Base-by-base conservation (phyloP, 1,140 invertebrate species). In the Thaumetopoea pityocampa region DNA sequence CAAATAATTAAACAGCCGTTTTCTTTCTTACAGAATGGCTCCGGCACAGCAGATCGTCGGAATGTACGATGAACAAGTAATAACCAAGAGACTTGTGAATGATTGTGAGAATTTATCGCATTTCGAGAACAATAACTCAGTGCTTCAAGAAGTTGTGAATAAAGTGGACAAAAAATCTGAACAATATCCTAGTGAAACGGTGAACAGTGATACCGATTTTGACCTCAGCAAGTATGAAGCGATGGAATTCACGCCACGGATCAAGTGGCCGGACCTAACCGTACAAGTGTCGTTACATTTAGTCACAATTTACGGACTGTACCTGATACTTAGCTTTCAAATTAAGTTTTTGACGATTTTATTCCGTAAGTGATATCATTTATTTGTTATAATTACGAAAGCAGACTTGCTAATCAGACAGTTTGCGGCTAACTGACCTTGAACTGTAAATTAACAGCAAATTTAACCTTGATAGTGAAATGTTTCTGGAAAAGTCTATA, bases 221-320 rank as follows among this genome's bases (percentile, higher is more conserved):
- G 59, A 84, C 35, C 50, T 79, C 45, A 55, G 33, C 23, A 64
- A 65, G 46, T 80, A 84, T 45, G 73, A 82, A 56, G 61, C 69
- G 8, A 77, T 87, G 46, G 67, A 87, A 34, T 92, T 92, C 51
- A 73, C 70, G 32, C 85, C 92, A 6, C 76, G 78, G 51, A 89
- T 92, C 17, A 87, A 86, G 69, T 93, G 92, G 92, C 89, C 88
- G 0, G 92, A 93, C 74, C 73, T 92, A 1, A 52, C 70, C 4
- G 92, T 87, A 2, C 92, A 93, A 77, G 51, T 90, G 19, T 89
- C 89, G 42, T 83, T 94, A 49, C 92, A 94, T 73, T 63, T 70
- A 37, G 90, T 92, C 8, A 88, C 87, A 43, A 33, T 93, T 2
- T 94, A 93, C 63, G 93, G 92, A 33, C 41, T 92, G 1, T 92